Conservation (phyloP, 2,113 vertebrate species). For the Periophthalmodon schlosseri region DNA sequence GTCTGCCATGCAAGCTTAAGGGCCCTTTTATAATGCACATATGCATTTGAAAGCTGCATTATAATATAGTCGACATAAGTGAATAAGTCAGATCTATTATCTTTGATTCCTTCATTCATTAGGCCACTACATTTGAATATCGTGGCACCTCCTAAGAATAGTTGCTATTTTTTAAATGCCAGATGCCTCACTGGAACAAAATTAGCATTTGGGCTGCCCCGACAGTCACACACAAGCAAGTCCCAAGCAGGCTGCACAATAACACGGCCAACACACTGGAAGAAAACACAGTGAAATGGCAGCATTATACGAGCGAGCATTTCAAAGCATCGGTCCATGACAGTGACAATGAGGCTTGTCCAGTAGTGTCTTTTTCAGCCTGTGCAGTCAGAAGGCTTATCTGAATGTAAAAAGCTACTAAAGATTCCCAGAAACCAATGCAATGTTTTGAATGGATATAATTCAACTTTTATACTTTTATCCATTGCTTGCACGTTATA, state of each 20-base stretch:
- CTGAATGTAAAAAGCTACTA: not conserved
- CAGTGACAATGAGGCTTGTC: slow-evolving; percentile 62
- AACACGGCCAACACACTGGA: slow-evolving; percentile 24
- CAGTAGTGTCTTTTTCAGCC: slow-evolving; percentile 46
- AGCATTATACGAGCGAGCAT: slow-evolving; percentile 52
- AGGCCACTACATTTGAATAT: slow-evolving; percentile 15
- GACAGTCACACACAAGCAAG: slow-evolving; percentile 42
- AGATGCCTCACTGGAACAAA: slow-evolving; percentile 37
- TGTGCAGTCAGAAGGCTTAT: not conserved
- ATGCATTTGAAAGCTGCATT: not conserved
- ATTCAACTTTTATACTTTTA: not conserved
- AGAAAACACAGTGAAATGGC: slow-evolving; percentile 42
- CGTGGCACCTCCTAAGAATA: slow-evolving; percentile 11
- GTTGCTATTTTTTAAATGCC: slow-evolving; percentile 22
- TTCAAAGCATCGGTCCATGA: slow-evolving; percentile 59
- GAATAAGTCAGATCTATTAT: slow-evolving; percentile 10
- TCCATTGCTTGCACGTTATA: not conserved
- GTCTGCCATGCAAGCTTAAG: not conserved
- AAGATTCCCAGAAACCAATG: not conserved
- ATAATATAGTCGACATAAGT: slow-evolving; percentile 6
- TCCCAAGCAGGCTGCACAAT: slow-evolving; percentile 41
- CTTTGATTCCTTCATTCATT: slow-evolving; percentile 10
- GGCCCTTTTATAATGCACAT: not conserved
- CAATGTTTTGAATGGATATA: not conserved
- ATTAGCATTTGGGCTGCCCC: slow-evolving; percentile 45